A percentile compares a stretch with the other conserved stretches of the same genome.
These are phyloP conservation scores for Pseudanteris insignis DNA, from an alignment of 2,888 invertebrate species.

Conservation along the genomic window DNA sequence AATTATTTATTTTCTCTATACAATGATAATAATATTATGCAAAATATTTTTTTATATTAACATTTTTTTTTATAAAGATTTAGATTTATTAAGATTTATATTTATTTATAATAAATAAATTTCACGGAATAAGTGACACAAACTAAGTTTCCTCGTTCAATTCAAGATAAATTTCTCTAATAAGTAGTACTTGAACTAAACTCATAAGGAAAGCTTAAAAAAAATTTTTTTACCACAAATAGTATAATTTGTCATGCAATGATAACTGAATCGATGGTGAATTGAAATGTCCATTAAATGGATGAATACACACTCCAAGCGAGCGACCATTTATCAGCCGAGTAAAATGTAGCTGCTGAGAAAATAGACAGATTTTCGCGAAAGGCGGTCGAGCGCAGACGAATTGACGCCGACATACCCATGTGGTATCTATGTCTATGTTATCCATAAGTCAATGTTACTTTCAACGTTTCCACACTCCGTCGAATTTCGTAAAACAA, in stretches of 20 bases:
- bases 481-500: slow-evolving; percentile 9
- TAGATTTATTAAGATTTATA: too few relatives aligned
- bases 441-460: slow-evolving; percentile 59
- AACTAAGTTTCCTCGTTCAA: too few relatives aligned
- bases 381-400: slow-evolving; percentile 60
- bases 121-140: too few relatives aligned
- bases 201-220: too few relatives aligned
- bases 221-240: too few relatives aligned
- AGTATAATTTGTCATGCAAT: neutral
- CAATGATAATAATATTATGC: too few relatives aligned
- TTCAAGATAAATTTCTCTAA: too few relatives aligned
- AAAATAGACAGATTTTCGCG: slow-evolving; percentile 55
- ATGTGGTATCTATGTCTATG: slow-evolving; percentile 53
- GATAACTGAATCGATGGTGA: slow-evolving; percentile 54
- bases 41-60: too few relatives aligned
- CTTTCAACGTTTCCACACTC: slow-evolving; percentile 6
- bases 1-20: too few relatives aligned
- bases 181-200: too few relatives aligned
- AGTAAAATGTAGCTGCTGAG: slow-evolving; percentile 50
- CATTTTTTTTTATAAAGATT: too few relatives aligned
- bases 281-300: slow-evolving; percentile 50
- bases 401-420: slow-evolving; percentile 61
- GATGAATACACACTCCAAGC: slow-evolving; percentile 52
- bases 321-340: slow-evolving; percentile 57
- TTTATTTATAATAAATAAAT: too few relatives aligned